Conservation (phyloP, 2,888 invertebrate genomes). For the Brachylomia viminalis region DNA sequence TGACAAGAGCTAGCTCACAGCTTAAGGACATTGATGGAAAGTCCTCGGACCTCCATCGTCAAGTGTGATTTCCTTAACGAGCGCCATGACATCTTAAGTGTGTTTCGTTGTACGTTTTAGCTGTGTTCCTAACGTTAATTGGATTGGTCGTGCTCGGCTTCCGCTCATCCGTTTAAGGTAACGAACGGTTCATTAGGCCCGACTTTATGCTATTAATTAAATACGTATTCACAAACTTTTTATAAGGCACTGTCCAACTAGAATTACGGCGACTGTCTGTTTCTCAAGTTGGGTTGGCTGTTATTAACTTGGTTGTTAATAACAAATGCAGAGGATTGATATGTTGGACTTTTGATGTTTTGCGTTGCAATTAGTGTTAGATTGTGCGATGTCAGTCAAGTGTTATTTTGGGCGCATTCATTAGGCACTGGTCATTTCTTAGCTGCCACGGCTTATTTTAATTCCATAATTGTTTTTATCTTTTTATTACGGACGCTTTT, state of each 20-base stretch:
- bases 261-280: conserved; percentile 28
- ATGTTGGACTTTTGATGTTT: neutral
- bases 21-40: conserved; percentile 65
- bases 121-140: conserved; percentile 85
- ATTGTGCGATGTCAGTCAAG: neutral
- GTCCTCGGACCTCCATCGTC: conserved; percentile 67
- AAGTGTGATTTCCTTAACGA: conserved; percentile 81
- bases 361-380: neutral
- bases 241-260: conserved; percentile 43
- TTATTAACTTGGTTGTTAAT: conserved; percentile 17
- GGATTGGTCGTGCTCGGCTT: conserved; percentile 85
- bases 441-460: too few species aligned
- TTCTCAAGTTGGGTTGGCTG: conserved; percentile 6
- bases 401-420: neutral
- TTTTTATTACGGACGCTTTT: too few species aligned
- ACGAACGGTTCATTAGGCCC: conserved; percentile 85
- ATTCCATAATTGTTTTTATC: too few species aligned
- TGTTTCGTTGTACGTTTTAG: conserved; percentile 86
- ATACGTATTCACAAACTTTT: conserved; percentile 78
- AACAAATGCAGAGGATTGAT: neutral
- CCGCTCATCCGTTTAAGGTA: conserved; percentile 88
- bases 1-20: conserved; percentile 40
- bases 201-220: conserved; percentile 85
- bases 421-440: too few species aligned
- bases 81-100: conserved; percentile 83